phyloP scores from a whole-genome alignment of 1,140 invertebrate species.

The Cryptotermes secundus region DNA sequence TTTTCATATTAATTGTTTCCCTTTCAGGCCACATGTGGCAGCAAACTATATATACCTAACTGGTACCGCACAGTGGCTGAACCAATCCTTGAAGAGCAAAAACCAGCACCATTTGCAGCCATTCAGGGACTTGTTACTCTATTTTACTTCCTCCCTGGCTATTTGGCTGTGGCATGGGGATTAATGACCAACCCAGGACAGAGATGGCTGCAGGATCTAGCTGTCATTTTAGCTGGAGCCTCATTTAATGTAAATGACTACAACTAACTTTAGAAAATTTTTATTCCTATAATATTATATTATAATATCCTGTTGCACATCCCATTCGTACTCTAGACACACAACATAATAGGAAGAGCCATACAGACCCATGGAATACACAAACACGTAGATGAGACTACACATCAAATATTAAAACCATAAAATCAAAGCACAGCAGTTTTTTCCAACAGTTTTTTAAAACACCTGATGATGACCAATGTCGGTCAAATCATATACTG shows the following conservation, averaged over 20 bases:
- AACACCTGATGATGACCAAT: no score
- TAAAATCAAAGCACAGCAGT: no score
- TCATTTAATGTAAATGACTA: background rate
- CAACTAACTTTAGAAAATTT: no score
- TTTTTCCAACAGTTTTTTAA: no score
- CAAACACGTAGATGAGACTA: no score
- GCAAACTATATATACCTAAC: background rate
- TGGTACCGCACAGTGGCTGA: background rate
- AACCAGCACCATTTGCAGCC: constrained; percentile 11
- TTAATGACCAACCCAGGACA: background rate
- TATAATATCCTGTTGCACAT: no score
- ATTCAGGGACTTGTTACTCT: background rate
- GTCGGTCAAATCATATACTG: no score
- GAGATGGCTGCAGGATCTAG: background rate
- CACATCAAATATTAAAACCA: no score
- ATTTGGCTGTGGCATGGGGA: background rate
- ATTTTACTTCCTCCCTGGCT: constrained; percentile 1
- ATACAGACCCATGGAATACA: no score
- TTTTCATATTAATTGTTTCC: background rate
- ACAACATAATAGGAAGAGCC: no score
- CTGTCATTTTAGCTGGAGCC: constrained; percentile 14
- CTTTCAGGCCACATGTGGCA: background rate
- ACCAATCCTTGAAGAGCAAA: background rate
- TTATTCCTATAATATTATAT: no score
- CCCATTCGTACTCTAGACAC: no score